These are phyloP conservation scores for Centroberyx gerrardi DNA, from an alignment of 2,797 vertebrate species.

Conservation along the genomic window DNA sequence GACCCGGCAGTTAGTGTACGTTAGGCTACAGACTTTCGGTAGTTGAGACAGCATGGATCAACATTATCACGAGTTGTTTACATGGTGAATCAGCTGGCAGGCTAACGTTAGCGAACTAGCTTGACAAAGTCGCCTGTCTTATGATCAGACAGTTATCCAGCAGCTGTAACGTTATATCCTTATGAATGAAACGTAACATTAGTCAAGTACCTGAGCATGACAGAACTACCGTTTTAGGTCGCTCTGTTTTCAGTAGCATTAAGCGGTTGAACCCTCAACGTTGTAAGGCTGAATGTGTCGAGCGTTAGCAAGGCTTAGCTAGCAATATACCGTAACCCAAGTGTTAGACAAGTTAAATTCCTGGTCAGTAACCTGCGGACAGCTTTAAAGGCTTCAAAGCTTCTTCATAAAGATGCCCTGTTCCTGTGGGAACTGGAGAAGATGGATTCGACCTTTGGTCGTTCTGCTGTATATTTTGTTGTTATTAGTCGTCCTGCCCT, in stretches of 20 bases:
- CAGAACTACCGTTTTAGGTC: too few relatives aligned
- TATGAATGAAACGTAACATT: conserved; percentile 1
- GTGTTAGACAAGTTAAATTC: conserved; percentile 2
- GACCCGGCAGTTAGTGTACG: not conserved
- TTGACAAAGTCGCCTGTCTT: conserved; percentile 42
- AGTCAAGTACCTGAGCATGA: not conserved
- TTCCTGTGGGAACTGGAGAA: conserved; percentile 95
- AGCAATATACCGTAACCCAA: not conserved
- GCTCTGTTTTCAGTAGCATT: too few relatives aligned
- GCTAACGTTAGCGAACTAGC: conserved; percentile 65
- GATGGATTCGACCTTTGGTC: conserved; percentile 96
- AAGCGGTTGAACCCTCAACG: not conserved
- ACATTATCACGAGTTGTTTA: conserved; percentile 74
- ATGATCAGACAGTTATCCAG: conserved; percentile 21
- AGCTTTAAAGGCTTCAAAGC: conserved; percentile 26
- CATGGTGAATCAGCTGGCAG: conserved; percentile 69
- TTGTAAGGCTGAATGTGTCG: conserved; percentile 46
- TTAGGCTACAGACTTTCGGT: too few relatives aligned
- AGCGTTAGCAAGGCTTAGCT: conserved; percentile 14
- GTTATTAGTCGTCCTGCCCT: conserved; percentile 90
- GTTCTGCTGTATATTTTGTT: conserved; percentile 90
- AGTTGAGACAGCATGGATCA: not conserved
- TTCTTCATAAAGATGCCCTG: conserved; percentile 88
- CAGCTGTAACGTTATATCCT: not conserved
- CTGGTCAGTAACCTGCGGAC: conserved; percentile 25